Conservation (phyloP, 2,797 vertebrate species). For the Semaprochilodus insignis region DNA sequence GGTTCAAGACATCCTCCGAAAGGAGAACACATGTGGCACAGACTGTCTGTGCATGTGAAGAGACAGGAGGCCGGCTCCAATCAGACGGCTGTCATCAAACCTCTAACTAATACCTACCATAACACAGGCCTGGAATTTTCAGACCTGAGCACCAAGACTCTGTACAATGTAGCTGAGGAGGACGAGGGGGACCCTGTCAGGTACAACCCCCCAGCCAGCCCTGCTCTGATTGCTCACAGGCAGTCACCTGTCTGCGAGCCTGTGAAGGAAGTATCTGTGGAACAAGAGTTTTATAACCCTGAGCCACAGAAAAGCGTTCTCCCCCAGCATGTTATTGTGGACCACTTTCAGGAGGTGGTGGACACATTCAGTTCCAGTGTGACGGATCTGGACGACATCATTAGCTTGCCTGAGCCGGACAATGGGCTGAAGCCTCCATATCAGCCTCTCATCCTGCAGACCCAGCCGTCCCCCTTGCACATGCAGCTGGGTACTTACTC, state of each 20-base stretch:
- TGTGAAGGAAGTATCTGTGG: constrained; percentile 62
- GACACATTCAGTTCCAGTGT: constrained; percentile 75
- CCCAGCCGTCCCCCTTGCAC: constrained; percentile 75
- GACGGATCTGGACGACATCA: constrained; percentile 76
- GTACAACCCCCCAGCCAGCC: constrained; percentile 84
- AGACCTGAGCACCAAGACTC: constrained; percentile 93
- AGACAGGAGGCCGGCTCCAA: constrained; percentile 94
- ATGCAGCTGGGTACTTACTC: constrained; percentile 79
- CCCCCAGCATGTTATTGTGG: constrained; percentile 74
- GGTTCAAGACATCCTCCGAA: constrained; percentile 97
- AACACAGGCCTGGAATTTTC: constrained; percentile 89
- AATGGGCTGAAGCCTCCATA: constrained; percentile 75
- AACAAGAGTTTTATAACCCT: constrained; percentile 80
- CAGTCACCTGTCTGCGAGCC: constrained; percentile 70
- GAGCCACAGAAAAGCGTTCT: constrained; percentile 77
- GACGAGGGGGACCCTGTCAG: constrained; percentile 79
- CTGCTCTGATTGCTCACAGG: constrained; percentile 84
- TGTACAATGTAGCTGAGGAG: constrained; percentile 93
- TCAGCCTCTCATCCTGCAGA: constrained; percentile 77
- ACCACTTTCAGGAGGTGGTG: constrained; percentile 81
- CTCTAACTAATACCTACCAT: constrained; percentile 94
- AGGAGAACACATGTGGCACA: constrained; percentile 97
- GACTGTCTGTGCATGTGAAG: constrained; percentile 99
- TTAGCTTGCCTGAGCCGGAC: constrained; percentile 71
- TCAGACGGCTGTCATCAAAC: constrained; percentile 99